Percentiles rank a stretch among this genome's conserved stretches.
Evolutionary conservation across 2,797 vertebrate species (phyloP).

Genomic region (Pseudochromis fuscus): DNA sequence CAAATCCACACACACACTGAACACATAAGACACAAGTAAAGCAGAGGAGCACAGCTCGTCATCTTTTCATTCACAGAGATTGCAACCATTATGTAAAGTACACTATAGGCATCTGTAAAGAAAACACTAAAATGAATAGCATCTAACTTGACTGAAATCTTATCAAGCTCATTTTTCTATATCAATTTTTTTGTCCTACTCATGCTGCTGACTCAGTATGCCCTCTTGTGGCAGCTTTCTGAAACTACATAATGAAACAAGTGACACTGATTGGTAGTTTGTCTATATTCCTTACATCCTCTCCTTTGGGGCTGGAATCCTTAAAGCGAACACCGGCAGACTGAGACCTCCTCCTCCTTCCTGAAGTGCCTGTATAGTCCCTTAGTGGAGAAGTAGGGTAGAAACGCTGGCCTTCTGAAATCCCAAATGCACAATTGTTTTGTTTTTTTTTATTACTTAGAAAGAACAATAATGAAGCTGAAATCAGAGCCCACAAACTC

Average conservation of each 20-base stretch:
- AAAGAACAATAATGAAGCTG: not conserved
- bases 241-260: constrained; percentile 28
- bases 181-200: not conserved
- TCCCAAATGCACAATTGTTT: constrained; percentile 44
- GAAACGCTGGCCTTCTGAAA: constrained; percentile 85
- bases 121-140: not conserved
- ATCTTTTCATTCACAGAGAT: not conserved
- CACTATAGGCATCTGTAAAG: not conserved
- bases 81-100: not conserved
- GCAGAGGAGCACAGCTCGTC: not conserved
- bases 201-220: constrained; percentile 10
- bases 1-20: constrained; percentile 2
- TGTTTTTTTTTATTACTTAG: too few species aligned
- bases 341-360: constrained; percentile 84
- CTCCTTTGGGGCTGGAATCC: constrained; percentile 67
- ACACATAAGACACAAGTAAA: not conserved
- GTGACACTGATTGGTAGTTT: not conserved
- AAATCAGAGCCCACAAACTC: not conserved
- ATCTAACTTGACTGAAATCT: not conserved
- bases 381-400: constrained; percentile 89
- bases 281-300: constrained; percentile 81
- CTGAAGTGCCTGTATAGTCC: constrained; percentile 79
- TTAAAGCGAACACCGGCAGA: constrained; percentile 90
- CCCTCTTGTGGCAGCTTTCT: constrained; percentile 55
- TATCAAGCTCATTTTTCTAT: not conserved